Base-by-base conservation (phyloP, 2,888 invertebrate genomes). In the Megastigmus dorsalis region DNA sequence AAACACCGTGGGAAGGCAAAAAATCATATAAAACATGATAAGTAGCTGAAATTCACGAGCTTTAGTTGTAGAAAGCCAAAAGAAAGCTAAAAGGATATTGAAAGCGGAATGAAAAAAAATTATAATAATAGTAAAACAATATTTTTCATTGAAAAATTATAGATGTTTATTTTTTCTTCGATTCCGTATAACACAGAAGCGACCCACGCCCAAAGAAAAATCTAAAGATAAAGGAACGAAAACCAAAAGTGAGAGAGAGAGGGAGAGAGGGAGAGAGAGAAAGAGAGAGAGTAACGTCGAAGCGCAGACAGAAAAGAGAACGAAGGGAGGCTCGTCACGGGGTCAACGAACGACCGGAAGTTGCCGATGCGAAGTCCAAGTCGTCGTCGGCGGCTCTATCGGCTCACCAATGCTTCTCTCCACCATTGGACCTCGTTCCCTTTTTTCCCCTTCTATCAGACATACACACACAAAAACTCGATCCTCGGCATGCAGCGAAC, bases 291-390 rank as follows among this genome's bases (percentile, higher is more conserved):
- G 36, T 68, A n/a, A n/a, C n/a, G n/a, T n/a, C n/a, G n/a, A n/a
- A n/a, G n/a, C n/a, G n/a, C n/a, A n/a, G n/a, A n/a, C n/a, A 69
- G 48, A 48, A 68, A 26, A 36, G 54, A 33, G 60, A 45, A 54
- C 30, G 15, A 28, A 41, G 45, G 66, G 60, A 41, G 62, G 63
- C 60, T 36, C 68, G 59, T 65, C 55, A 55, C 65, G 84, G 82
- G 86, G 85, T 86, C 86, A 85, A 86, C 82, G 86, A 81, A 85
- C 86, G 84, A 81, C 84, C 85, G 86, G 85, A 86, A 86, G 85
- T 85, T 83, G 82, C 80, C 55, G 23, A 80, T 82, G 83, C 81
- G 68, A 76, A 80, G 81, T 80, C 79, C 79, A 80, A 80, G 79
- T 80, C 79, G 78, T 45, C 78, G 78, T 60, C 77, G 78, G 59